These are phyloP conservation scores for Hippopotamyrus pictus DNA, from an alignment of 2,797 vertebrate genomes.

Conservation along the genomic window DNA sequence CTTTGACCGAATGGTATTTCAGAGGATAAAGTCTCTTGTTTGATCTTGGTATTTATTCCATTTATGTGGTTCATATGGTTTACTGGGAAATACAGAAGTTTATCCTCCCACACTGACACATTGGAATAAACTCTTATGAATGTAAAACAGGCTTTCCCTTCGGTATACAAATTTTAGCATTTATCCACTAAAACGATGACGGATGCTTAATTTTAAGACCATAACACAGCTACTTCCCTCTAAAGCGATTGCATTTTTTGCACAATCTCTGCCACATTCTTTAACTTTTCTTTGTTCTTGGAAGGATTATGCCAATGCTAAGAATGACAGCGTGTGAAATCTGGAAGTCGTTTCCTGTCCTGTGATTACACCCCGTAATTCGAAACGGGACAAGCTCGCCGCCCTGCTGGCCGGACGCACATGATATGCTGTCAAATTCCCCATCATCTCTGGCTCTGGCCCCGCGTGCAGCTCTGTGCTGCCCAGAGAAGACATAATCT, in stretches of 20 bases:
- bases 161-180: background rate
- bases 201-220: background rate
- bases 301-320: background rate
- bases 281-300: background rate
- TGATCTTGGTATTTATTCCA: background rate
- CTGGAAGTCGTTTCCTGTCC: background rate
- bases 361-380: background rate
- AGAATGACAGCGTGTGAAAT: background rate
- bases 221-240: background rate
- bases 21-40: background rate
- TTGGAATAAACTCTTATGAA: background rate
- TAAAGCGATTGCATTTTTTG: background rate
- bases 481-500: background rate
- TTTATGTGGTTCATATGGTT: background rate
- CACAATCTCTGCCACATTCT: background rate
- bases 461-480: background rate
- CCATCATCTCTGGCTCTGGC: background rate
- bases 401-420: background rate
- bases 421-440: background rate
- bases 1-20: conserved; percentile 2
- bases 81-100: background rate
- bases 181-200: background rate
- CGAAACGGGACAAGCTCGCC: background rate
- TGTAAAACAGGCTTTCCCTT: background rate
- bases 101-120: background rate